phyloP scores from a whole-genome alignment of 2,113 vertebrate species.

The Struthidea cinerea region DNA sequence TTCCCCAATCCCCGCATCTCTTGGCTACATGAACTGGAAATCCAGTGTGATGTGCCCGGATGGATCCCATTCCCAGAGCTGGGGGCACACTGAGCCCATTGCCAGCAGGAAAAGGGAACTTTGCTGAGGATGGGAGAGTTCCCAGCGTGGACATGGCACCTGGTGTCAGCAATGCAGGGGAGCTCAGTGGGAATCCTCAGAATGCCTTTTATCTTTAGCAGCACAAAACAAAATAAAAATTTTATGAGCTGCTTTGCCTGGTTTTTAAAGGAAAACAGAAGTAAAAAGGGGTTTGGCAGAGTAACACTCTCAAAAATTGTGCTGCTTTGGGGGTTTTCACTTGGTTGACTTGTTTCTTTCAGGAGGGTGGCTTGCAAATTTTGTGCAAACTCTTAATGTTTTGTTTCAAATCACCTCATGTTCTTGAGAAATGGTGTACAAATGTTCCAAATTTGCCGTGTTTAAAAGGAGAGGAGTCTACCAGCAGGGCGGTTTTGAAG shows the following conservation, averaged over 20 bases:
- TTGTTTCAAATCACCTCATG: background rate
- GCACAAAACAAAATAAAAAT: background rate
- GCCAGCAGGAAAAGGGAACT: background rate
- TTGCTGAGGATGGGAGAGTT: background rate
- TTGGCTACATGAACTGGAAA: background rate
- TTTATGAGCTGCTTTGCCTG: background rate
- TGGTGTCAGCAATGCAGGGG: background rate
- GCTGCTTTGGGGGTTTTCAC: background rate
- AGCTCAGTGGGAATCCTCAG: background rate
- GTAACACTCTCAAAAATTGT: background rate
- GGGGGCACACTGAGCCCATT: background rate
- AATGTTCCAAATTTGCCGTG: background rate
- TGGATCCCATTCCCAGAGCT: background rate
- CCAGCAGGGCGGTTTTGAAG: background rate
- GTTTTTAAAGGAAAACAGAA: background rate
- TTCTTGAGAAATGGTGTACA: background rate
- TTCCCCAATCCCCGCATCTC: background rate
- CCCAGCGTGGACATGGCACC: background rate
- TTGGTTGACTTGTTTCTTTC: background rate
- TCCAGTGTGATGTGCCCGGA: fast-evolving
- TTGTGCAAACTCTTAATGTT: background rate
- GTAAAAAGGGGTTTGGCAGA: background rate
- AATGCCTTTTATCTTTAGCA: background rate
- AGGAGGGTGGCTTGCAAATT: background rate
- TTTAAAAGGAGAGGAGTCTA: background rate